These are phyloP conservation scores for Pristionchus fissidentatus DNA, from an alignment of 2,888 invertebrate genomes.

Conservation along the genomic window DNA sequence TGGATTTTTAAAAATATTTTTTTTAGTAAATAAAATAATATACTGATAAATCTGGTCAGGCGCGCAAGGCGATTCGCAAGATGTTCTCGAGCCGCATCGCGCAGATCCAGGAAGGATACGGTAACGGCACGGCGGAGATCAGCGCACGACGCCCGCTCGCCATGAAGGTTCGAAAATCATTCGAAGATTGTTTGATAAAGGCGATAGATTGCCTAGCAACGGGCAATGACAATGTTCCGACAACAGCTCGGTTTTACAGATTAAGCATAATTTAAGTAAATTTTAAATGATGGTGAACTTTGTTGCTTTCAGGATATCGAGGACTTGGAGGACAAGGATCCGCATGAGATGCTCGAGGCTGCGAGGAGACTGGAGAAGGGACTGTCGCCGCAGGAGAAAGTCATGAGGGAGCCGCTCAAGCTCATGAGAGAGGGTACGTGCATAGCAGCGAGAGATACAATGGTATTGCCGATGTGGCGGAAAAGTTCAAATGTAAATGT, in stretches of 20 bases:
- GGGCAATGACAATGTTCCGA: slow-evolving; percentile 10
- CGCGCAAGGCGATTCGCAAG: background rate
- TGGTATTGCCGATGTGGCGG: background rate
- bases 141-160: slow-evolving; percentile 41
- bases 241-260: background rate
- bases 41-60: background rate
- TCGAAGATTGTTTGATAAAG: no score
- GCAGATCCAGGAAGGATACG: slow-evolving; percentile 12
- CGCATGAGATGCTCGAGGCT: background rate
- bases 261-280: background rate
- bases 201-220: no score
- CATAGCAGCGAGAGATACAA: no score
- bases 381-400: slow-evolving; percentile 4
- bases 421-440: slow-evolving; percentile 53
- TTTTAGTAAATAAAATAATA: background rate
- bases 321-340: slow-evolving; percentile 38
- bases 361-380: slow-evolving; percentile 14
- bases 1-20: background rate
- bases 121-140: background rate
- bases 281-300: background rate
- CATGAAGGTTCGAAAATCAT: slow-evolving; percentile 15
- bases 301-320: slow-evolving; percentile 41
- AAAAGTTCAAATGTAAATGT: background rate
- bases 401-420: slow-evolving; percentile 48
- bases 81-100: slow-evolving; percentile 39